These are phyloP conservation scores for Dendrocincla tyrannina DNA, from an alignment of 2,797 vertebrate species.

Conservation along the genomic window DNA sequence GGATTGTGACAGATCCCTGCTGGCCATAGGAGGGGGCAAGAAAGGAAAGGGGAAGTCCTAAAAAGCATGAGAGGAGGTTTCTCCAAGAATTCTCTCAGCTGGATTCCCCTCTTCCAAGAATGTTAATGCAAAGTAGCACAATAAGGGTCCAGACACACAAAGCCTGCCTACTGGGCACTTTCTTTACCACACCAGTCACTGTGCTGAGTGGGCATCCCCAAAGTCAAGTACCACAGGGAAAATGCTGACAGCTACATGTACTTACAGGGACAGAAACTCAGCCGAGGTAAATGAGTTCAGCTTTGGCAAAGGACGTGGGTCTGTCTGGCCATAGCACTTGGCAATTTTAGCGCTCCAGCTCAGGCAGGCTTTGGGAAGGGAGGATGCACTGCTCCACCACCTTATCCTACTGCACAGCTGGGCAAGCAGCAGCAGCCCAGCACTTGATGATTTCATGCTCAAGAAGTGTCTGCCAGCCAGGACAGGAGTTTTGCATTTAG, in stretches of 20 bases:
- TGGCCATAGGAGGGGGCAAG: background rate
- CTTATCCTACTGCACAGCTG: background rate
- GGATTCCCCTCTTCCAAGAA: background rate
- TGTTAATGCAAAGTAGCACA: accelerated
- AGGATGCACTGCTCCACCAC: background rate
- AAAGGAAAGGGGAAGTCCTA: background rate
- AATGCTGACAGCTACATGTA: background rate
- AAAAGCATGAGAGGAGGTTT: background rate
- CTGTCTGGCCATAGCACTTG: background rate
- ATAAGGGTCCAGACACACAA: background rate
- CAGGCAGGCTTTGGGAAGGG: background rate
- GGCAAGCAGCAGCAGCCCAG: background rate
- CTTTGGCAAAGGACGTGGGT: background rate
- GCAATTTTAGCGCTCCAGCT: background rate
- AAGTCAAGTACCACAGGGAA: background rate
- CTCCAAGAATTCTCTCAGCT: background rate
- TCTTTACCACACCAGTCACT: background rate
- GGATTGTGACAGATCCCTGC: background rate
- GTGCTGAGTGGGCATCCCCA: accelerated
- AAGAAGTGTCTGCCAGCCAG: background rate
- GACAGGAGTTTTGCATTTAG: background rate
- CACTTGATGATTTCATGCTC: background rate
- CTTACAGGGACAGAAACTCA: background rate
- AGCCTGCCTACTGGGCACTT: background rate
- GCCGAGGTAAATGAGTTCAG: background rate